Evolutionary conservation across 1,140 invertebrate genomes (phyloP), one percentile per base, ranked within the genome.

Genomic region (Eueides isabella): DNA sequence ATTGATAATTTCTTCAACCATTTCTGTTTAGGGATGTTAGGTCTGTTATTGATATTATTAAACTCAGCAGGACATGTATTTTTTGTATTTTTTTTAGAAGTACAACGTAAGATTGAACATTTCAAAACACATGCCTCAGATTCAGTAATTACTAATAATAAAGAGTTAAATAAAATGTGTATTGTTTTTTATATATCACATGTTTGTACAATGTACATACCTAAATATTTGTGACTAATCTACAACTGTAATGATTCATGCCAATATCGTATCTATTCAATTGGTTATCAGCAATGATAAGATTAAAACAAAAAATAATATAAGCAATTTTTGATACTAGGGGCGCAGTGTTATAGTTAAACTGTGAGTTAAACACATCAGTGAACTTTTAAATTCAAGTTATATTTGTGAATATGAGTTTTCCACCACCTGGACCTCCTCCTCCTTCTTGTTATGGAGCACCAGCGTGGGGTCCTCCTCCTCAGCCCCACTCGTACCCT

Each of bases 371-470:
- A 55, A 55, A 26, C 26, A 55, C 26, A 63, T 30, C 29, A 30
- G 61, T 63, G 61, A 61, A 14, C 11, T 55, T 55, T 23, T 26
- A 63, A 61, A 61, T 16, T 11, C 16, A 61, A 35, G 26, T 35
- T 62, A 41, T 31, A 6, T 44, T n/a, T 31, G 26, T 63, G 30
- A 68, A 62, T 41, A 75, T 75, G 74, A 75, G 74, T 33, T 75
- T 68, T 28, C 77, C 77, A 66, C 72, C 73, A n/a, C 73, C 68
- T n/a, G 69, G 80, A 64, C 80, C 82, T 1, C 80, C 76, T 35
- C 81, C 81, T 23, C 83, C 80, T 12, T 75, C 83, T 0, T 78
- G 75, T 23, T 74, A 77, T 14, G 73, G 75, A 29, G 44, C 76
- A 35, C 55, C 79, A 35, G 61, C 71, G 35, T 75, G 73, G 73